Evolutionary conservation across 2,113 vertebrate genomes (phyloP), one percentile per base, ranked within the genome.

Genomic region (Ophthalmolycus amberensis): DNA sequence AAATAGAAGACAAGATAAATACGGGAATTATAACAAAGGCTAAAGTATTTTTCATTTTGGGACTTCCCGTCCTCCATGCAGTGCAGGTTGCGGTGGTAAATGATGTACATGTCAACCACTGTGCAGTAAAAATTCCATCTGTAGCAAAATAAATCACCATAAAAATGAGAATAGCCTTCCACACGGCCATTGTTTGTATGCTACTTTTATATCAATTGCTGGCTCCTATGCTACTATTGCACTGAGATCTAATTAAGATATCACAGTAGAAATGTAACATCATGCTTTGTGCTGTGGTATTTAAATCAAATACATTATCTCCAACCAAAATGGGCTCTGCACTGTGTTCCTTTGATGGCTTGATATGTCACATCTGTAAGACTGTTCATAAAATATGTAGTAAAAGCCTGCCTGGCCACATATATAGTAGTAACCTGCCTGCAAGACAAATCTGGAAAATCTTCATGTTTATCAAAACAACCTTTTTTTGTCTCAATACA

Each of bases 271-370:
- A 60, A 48, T 56, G 7, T 32, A n/a, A 32, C 52, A 66, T 14
- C 22, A 46, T 22, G 27, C 29, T 52, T 69, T 71, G 32, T 72
- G 32, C 32, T 27, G 2, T 46, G 38, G 56, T 56, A 50, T 88
- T 74, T 42, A 72, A 69, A 62, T 77, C 29, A 56, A 77, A 73
- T 72, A 10, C 54, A 77, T 82, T 60, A 73, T 80, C 54, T 75
- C 15, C 20, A 66, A n/a, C 58, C 27, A 50, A 70, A 83, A 83
- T 48, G 16, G 29, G 9, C 34, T 72, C 58, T 37, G 48, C 42
- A 6, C 48, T 70, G 29, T 44, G 50, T 42, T 67, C 8, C 71
- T 60, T 59, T 71, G 48, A 76, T 73, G 66, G 56, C 42, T 77
- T 38, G 22, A 60, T 82, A 66, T 25, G 7, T 72, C 65, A 52